Conservation (phyloP, 2,888 invertebrate species). For the Dynastes tityus region DNA sequence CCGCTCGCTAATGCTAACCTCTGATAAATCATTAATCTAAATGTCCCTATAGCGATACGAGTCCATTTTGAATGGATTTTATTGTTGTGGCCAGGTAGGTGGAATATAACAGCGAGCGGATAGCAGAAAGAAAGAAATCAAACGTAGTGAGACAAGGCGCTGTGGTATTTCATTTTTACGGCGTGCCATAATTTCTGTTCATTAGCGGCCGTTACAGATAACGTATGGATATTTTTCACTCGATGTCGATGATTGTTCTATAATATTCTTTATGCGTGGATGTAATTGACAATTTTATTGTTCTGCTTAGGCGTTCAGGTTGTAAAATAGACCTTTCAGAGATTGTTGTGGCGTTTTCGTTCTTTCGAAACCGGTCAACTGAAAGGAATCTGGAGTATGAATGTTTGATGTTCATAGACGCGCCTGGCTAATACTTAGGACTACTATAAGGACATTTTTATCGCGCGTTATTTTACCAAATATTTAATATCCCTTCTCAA, state of each 20-base stretch:
- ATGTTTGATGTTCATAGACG: not conserved
- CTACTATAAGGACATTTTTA: no score
- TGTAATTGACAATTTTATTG: slow-evolving; percentile 39
- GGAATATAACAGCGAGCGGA: slow-evolving; percentile 47
- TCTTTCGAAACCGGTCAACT: not conserved
- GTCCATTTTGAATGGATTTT: slow-evolving; percentile 56
- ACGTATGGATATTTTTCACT: slow-evolving; percentile 46
- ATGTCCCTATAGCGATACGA: slow-evolving; percentile 57
- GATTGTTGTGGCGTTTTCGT: slow-evolving; percentile 10
- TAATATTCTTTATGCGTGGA: slow-evolving; percentile 38
- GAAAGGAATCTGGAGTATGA: slow-evolving; percentile 15
- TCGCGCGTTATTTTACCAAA: no score
- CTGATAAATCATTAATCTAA: slow-evolving; percentile 61
- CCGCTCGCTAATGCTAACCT: slow-evolving; percentile 58
- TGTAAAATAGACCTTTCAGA: slow-evolving; percentile 3
- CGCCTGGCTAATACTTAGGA: not conserved
- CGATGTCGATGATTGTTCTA: slow-evolving; percentile 28
- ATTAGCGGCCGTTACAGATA: slow-evolving; percentile 46
- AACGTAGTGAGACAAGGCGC: slow-evolving; percentile 35
- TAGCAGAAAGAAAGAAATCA: slow-evolving; percentile 47
- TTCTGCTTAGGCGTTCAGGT: not conserved
- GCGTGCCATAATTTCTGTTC: slow-evolving; percentile 48
- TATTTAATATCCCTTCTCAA: no score
- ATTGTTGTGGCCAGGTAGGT: slow-evolving; percentile 57
- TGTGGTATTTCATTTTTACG: slow-evolving; percentile 47